Conservation (phyloP, 2,888 invertebrate genomes). For the Philopedon plagiatum region DNA sequence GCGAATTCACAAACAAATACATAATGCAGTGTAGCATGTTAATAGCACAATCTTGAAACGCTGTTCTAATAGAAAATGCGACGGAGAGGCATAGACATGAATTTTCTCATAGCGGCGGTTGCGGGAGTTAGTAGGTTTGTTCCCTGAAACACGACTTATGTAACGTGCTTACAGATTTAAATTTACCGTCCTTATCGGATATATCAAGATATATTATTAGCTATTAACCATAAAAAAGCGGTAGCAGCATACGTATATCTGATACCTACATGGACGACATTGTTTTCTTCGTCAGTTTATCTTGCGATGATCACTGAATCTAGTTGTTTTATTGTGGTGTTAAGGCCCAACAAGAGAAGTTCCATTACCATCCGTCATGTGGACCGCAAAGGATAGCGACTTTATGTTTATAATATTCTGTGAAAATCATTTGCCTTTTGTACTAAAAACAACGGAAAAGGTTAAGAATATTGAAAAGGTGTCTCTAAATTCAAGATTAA, state of each 20-base stretch:
- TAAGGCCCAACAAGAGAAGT: constrained; percentile 34
- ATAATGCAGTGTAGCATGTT: too few relatives aligned
- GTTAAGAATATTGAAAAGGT: too few relatives aligned
- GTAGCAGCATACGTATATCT: constrained; percentile 42
- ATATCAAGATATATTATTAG: not conserved
- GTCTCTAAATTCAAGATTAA: too few relatives aligned
- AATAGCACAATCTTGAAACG: too few relatives aligned
- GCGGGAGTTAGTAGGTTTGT: too few relatives aligned
- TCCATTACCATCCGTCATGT: constrained; percentile 34
- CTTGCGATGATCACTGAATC: constrained; percentile 31
- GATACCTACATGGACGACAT: constrained; percentile 45
- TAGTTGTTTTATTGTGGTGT: constrained; percentile 37
- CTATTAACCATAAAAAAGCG: constrained; percentile 37
- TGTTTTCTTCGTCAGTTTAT: constrained; percentile 47
- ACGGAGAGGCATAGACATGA: too few relatives aligned
- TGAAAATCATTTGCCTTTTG: not conserved
- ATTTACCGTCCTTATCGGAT: not conserved
- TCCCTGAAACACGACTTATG: not conserved
- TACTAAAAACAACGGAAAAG: too few relatives aligned
- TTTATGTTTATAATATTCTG: constrained; percentile 24
- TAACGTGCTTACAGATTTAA: not conserved
- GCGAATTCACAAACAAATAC: too few relatives aligned
- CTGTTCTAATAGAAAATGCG: too few relatives aligned
- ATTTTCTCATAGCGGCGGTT: too few relatives aligned
- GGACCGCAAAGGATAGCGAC: constrained; percentile 34